Conservation (phyloP, 2,888 invertebrate species). For the Dicyrtoma fusca region DNA sequence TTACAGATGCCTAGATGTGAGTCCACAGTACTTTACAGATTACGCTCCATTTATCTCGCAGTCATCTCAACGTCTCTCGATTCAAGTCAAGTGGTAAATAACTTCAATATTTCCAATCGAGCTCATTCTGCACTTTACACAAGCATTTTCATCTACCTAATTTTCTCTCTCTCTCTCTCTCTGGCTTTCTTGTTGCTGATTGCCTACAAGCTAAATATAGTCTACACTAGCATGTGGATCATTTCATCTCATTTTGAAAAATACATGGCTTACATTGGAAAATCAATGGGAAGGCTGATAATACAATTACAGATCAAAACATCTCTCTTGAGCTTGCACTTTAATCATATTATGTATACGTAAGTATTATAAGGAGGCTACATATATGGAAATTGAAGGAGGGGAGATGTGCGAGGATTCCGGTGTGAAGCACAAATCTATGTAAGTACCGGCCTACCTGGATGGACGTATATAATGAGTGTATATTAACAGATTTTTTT, state of each 20-base stretch:
- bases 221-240: neutral
- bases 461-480: too few relatives aligned
- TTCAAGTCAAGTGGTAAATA: neutral
- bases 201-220: constrained; percentile 31
- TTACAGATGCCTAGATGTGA: too few relatives aligned
- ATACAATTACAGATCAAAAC: neutral
- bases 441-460: too few relatives aligned
- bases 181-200: neutral
- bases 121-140: constrained; percentile 9
- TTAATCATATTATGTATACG: too few relatives aligned
- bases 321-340: too few relatives aligned
- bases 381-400: constrained; percentile 9
- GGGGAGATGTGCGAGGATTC: neutral
- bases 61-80: neutral
- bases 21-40: neutral
- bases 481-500: too few relatives aligned
- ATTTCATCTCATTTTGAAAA: neutral
- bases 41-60: constrained; percentile 6
- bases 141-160: constrained; percentile 8
- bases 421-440: too few relatives aligned
- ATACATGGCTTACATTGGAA: neutral
- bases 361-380: too few relatives aligned
- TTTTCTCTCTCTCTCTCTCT: neutral
- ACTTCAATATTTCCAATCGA: constrained; percentile 13
- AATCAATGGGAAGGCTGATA: neutral